These are phyloP conservation scores for Leucophora obtusa DNA, from an alignment of 2,888 invertebrate genomes.

Conservation along the genomic window DNA sequence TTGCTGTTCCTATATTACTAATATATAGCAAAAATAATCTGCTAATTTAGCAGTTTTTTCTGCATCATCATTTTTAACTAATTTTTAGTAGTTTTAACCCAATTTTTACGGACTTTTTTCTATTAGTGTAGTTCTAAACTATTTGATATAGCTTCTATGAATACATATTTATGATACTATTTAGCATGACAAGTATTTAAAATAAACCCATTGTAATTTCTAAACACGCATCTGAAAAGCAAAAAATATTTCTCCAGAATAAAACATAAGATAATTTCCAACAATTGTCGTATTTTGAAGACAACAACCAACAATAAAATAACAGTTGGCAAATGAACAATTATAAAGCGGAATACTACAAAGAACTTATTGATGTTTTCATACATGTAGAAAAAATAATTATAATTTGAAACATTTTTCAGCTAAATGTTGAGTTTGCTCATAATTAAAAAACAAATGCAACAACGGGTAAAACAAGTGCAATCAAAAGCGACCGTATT, in stretches of 20 bases:
- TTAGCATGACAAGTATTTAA: constrained; percentile 31
- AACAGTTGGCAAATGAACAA: constrained; percentile 49
- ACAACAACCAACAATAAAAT: constrained; percentile 7
- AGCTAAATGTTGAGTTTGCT: no score
- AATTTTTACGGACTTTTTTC: no score
- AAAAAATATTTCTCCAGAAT: constrained; percentile 4
- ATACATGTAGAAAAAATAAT: background rate
- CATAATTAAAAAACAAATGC: no score
- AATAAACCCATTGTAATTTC: constrained; percentile 19
- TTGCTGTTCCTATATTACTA: no score
- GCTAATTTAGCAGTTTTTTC: no score
- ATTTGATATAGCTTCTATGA: no score
- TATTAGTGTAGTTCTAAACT: no score
- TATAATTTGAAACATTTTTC: no score
- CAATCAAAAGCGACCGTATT: no score
- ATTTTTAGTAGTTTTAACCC: no score
- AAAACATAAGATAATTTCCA: constrained; percentile 19
- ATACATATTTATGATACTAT: background rate
- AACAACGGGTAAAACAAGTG: constrained; percentile 22
- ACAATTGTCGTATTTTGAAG: constrained; percentile 33
- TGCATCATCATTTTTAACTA: no score
- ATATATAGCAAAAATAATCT: no score
- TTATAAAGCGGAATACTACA: constrained; percentile 39
- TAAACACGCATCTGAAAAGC: constrained; percentile 47
- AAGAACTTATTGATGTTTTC: constrained; percentile 13